Conservation (phyloP, 2,888 invertebrate genomes). For the Cheilosia soror region DNA sequence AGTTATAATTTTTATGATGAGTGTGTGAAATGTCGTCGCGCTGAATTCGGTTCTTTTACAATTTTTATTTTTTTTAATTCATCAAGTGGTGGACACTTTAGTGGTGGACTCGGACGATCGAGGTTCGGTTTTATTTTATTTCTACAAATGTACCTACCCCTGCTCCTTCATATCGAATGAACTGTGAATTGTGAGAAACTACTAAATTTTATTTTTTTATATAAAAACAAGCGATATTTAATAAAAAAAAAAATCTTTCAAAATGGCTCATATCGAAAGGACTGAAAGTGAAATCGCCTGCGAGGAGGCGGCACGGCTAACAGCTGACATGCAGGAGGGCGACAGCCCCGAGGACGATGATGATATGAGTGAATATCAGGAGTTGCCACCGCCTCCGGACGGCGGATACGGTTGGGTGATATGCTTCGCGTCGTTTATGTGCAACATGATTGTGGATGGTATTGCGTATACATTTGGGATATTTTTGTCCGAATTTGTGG, state of each 20-base stretch:
- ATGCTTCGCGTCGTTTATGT: constrained; percentile 97
- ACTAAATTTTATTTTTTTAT: constrained; percentile 59
- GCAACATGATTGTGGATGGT: constrained; percentile 99
- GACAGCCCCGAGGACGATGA: constrained; percentile 86
- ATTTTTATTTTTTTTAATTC: not conserved
- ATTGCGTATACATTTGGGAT: constrained; percentile 99
- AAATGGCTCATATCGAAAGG: constrained; percentile 84
- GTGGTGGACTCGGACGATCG: constrained; percentile 12
- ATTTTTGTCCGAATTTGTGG: constrained; percentile 92
- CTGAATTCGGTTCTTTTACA: constrained; percentile 40
- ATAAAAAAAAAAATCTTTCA: constrained; percentile 15
- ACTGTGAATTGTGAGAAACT: constrained; percentile 63
- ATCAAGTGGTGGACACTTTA: constrained; percentile 14
- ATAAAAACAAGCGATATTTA: constrained; percentile 15
- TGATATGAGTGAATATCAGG: constrained; percentile 89
- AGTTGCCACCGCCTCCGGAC: constrained; percentile 94
- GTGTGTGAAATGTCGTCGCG: constrained; percentile 57
- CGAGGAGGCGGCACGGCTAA: constrained; percentile 92
- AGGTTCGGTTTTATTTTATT: constrained; percentile 19
- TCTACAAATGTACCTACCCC: constrained; percentile 43
- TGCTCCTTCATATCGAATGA: constrained; percentile 68
- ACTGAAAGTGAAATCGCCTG: constrained; percentile 95
- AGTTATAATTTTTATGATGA: constrained; percentile 46
- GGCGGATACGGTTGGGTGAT: constrained; percentile 97
- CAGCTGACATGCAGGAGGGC: constrained; percentile 86